Conservation (phyloP, 1,140 invertebrate species). For the Drosophila dunni region DNA sequence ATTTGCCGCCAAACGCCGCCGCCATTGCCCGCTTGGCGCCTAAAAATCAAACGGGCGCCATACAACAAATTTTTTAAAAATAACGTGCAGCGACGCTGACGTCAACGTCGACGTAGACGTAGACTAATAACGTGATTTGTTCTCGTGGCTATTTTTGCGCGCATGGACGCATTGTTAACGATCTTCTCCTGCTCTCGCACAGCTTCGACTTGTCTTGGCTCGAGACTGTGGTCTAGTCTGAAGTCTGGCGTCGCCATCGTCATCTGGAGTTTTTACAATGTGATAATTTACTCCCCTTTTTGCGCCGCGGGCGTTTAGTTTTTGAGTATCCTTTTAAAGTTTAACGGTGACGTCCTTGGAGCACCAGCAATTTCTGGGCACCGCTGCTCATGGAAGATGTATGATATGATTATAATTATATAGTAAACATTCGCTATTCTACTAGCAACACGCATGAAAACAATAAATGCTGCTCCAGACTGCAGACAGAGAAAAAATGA, state of each 20-base stretch:
- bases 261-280: constrained; percentile 66
- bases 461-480: constrained; percentile 9
- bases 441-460: constrained; percentile 16
- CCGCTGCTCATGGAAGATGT: constrained; percentile 17
- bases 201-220: not conserved
- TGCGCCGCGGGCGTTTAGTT: constrained; percentile 44
- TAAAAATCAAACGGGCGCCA: constrained; percentile 79
- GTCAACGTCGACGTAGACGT: constrained; percentile 19
- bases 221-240: not conserved
- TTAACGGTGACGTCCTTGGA: constrained; percentile 77
- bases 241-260: not conserved
- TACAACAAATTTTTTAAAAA: constrained; percentile 60
- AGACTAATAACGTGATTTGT: constrained; percentile 76
- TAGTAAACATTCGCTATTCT: constrained; percentile 15
- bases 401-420: constrained; percentile 53
- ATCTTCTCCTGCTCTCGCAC: constrained; percentile 36
- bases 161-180: constrained; percentile 31
- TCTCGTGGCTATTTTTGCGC: constrained; percentile 62
- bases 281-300: constrained; percentile 75
- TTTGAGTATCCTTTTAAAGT: constrained; percentile 7
- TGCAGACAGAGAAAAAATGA: constrained; percentile 28
- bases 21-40: constrained; percentile 68
- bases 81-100: constrained; percentile 69
- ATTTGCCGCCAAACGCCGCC: constrained; percentile 79
- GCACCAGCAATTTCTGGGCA: constrained; percentile 35